phyloP scores from a whole-genome alignment of 2,888 invertebrate genomes.

The Sipunculus nudus region DNA sequence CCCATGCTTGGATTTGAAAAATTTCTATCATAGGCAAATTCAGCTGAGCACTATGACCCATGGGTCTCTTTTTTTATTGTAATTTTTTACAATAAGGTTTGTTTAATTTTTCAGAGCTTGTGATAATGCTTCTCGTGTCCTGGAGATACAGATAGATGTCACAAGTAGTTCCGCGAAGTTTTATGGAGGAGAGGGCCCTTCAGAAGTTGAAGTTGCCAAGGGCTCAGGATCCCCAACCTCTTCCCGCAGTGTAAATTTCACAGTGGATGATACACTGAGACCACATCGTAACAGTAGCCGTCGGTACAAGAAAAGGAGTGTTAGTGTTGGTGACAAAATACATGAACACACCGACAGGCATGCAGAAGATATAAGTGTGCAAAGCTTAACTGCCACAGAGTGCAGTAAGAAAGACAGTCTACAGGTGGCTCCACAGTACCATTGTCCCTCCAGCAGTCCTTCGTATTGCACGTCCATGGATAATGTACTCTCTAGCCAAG shows the following conservation, averaged over 20 bases:
- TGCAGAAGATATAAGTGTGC: conserved; percentile 44
- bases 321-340: conserved; percentile 48
- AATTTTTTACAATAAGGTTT: no score
- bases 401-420: conserved; percentile 8
- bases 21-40: no score
- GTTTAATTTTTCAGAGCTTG: conserved; percentile 46
- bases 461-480: conserved; percentile 8
- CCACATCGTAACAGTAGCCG: conserved; percentile 11
- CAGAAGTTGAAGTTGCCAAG: conserved; percentile 32
- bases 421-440: background rate
- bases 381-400: conserved; percentile 31
- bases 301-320: conserved; percentile 35
- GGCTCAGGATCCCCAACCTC: conserved; percentile 55
- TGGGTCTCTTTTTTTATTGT: no score
- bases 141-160: conserved; percentile 34
- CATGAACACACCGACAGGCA: conserved; percentile 41
- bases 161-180: background rate
- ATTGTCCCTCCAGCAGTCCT: background rate
- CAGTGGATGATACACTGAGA: conserved; percentile 33
- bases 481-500: conserved; percentile 24
- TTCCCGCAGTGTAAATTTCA: conserved; percentile 50
- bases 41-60: no score
- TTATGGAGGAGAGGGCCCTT: no score
- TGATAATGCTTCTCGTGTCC: conserved; percentile 40
- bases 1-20: no score